Base-by-base conservation (phyloP, 2,113 vertebrate genomes). In the Hymenochirus boettgeri region DNA sequence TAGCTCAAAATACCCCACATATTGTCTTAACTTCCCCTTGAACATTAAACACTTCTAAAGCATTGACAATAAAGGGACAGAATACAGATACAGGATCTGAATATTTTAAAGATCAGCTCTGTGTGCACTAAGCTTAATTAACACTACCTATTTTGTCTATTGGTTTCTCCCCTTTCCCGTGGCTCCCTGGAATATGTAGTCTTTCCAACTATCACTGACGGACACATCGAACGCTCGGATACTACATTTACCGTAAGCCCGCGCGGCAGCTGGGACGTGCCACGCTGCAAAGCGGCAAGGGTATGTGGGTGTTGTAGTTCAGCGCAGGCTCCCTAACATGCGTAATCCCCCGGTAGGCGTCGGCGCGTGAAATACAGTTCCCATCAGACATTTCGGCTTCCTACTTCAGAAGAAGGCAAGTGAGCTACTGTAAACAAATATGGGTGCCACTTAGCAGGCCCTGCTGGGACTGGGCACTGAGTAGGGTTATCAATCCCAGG, bases 351-450 rank as follows among this genome's bases (percentile, higher is more conserved):
- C 3, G 1, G 2, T 6, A 2, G 0, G 3, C 35, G 2, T 0
- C 0, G 1, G 0, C 1, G 7, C 0, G 0, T 1, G 24, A 58
- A 82, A 84, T 82, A 72, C 48, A 29, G 0, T 33, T 70, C 82
- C 86, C 88, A 75, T 57, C 33, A 53, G 0, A 0, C 75, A 11
- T 1, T 29, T 17, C 52, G 2, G 9, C 27, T 0, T 3, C 5
- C 39, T 13, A 2, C 5, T 37, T 22, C 24, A 27, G 3, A 42
- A 53, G 57, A 0, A 18, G 52, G 58, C 47, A 70, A 62, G 69
- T 57, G 57, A 7, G 67, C 54, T 57, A 58, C 72, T 75, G 82
- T 84, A 85, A 84, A 86, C 79, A 85, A 77, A 76, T 33, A 57
- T 54, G 67, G 22, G 69, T n/a, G 50, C 37, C 46, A 18, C 53